phyloP scores from a whole-genome alignment of 2,113 vertebrate species.

The Xiphophorus couchianus region DNA sequence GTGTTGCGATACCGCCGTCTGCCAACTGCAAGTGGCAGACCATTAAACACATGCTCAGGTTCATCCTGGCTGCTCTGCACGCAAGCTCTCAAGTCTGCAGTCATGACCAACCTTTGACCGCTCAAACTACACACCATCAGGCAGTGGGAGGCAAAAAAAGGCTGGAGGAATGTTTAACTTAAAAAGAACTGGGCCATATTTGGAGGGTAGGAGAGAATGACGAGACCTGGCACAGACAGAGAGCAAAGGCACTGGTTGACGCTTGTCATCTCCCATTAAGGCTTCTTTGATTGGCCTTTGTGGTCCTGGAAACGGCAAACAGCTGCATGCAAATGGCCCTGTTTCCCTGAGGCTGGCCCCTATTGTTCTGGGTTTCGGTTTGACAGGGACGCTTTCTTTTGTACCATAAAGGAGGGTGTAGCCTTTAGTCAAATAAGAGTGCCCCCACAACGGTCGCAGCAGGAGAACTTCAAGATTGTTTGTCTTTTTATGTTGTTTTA shows the following conservation, averaged over 20 bases:
- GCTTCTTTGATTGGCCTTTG: conserved; percentile 90
- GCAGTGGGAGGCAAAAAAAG: conserved; percentile 18
- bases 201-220: conserved; percentile 60
- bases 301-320: conserved; percentile 92
- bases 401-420: conserved; percentile 84
- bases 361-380: conserved; percentile 87
- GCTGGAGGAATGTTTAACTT: conserved; percentile 63
- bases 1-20: conserved; percentile 50
- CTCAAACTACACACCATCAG: conserved; percentile 25
- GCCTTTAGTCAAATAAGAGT: conserved; percentile 85
- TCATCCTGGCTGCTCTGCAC: conserved; percentile 23
- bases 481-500: conserved; percentile 79
- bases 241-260: conserved; percentile 79
- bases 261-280: conserved; percentile 89
- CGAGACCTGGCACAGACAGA: conserved; percentile 62
- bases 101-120: conserved; percentile 57
- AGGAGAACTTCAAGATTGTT: conserved; percentile 83
- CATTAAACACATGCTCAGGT: conserved; percentile 37
- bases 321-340: conserved; percentile 93
- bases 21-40: conserved; percentile 34
- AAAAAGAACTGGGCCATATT: conserved; percentile 43
- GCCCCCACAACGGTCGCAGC: conserved; percentile 83
- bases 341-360: conserved; percentile 83
- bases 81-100: conserved; percentile 28
- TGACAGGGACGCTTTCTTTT: conserved; percentile 90